Base-by-base conservation (phyloP, 2,113 vertebrate genomes). In the Pardalotus punctatus region DNA sequence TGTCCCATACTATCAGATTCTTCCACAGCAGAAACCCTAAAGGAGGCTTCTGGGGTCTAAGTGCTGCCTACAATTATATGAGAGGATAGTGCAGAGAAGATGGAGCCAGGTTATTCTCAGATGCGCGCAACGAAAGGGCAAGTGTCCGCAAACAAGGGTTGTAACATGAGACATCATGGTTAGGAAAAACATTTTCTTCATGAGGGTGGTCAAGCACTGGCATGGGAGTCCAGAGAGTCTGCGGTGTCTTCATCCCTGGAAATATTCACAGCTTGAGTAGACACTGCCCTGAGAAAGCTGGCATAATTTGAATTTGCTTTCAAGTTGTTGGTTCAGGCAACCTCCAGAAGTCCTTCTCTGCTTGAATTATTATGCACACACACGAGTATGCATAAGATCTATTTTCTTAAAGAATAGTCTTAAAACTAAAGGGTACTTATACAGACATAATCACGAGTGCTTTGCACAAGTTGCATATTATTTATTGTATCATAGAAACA, bases 251-350 rank as follows among this genome's bases (percentile, higher is more conserved):
- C 12, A 29, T 4, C 9, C 13, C 10, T 53, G 15, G 31, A 62
- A 31, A 36, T 69, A 69, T 4, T 73, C 6, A 53, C 18, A 78
- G 57, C 6, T 25, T 31, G 23, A 38, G 10, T 24, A 53, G 19
- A 33, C 12, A 14, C 3, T 35, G 48, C 6, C n/a, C 13, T 64
- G 67, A 77, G 19, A 45, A 58, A 40, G 35, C 31, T 35, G 22
- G 3, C 14, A 9, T 21, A 3, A 8, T 29, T 36, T 70, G 51
- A 76, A 45, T 43, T 67, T 86, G 27, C 54, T 81, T 91, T 89
- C 0, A 2, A 58, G 53, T 36, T 21, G 8, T 18, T 66, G 16
- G 27, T 1, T 2, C 66, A 56, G 38, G 11, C 1, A 1, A 54
- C 25, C 25, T 86, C 43, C 35, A 67, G 28, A 81, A 69, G 25